These are phyloP conservation scores for Rhopalosiphum maidis DNA, from an alignment of 1,140 invertebrate genomes.

Conservation along the genomic window DNA sequence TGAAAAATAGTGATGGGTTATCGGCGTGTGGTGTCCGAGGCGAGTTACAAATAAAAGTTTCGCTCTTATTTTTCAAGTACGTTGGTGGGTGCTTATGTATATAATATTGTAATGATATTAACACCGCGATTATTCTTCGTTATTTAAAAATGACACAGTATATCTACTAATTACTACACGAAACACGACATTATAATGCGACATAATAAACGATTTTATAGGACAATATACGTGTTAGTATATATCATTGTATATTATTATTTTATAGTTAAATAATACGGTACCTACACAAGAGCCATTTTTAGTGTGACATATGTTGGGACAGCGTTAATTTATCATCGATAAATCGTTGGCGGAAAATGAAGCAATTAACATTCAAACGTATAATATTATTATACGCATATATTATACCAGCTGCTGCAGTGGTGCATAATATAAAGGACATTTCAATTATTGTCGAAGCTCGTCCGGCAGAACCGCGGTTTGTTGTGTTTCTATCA, in stretches of 20 bases:
- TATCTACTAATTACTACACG: not conserved
- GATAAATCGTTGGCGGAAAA: not conserved
- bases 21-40: too few relatives aligned
- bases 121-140: too few relatives aligned
- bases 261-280: not conserved
- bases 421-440: not conserved
- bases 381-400: not conserved
- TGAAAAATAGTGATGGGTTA: too few relatives aligned
- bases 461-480: not conserved
- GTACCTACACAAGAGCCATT: not conserved
- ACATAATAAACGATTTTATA: not conserved
- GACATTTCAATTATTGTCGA: not conserved
- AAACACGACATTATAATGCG: not conserved
- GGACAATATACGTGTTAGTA: not conserved
- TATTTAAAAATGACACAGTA: too few relatives aligned
- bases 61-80: too few relatives aligned
- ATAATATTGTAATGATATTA: too few relatives aligned
- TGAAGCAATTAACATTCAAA: conserved; percentile 30
- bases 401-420: not conserved
- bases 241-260: not conserved
- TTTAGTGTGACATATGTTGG: not conserved
- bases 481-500: not conserved
- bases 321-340: not conserved
- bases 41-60: too few relatives aligned
- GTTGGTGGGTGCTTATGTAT: too few relatives aligned